phyloP scores from a whole-genome alignment of 1,140 invertebrate genomes.

The Scaptomyza montana region DNA sequence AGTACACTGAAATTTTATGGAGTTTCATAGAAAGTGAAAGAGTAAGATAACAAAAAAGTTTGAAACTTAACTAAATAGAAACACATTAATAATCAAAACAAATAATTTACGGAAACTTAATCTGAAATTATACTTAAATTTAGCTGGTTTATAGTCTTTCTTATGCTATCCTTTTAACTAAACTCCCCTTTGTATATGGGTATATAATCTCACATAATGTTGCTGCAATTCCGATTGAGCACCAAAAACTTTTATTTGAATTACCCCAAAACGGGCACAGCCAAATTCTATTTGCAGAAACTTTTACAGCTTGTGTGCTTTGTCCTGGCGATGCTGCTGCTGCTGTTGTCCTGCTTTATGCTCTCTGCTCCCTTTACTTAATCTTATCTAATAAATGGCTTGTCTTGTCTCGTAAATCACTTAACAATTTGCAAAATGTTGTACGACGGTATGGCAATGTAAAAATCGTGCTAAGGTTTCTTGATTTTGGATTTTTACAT shows the following conservation, averaged over 20 bases:
- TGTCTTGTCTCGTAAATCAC: conserved; percentile 84
- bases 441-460: conserved; percentile 51
- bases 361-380: conserved; percentile 75
- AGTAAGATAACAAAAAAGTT: background rate
- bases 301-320: conserved; percentile 30
- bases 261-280: conserved; percentile 20
- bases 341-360: conserved; percentile 30
- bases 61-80: background rate
- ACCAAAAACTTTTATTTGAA: conserved; percentile 58
- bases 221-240: conserved; percentile 67
- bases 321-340: conserved; percentile 5
- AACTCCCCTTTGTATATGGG: conserved; percentile 16
- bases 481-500: conserved; percentile 73
- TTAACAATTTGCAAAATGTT: conserved; percentile 81
- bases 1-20: background rate
- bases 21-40: background rate
- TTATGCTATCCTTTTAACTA: too few species aligned
- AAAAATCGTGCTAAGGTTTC: conserved; percentile 73
- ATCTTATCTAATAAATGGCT: conserved; percentile 83
- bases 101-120: too few species aligned
- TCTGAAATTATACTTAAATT: too few species aligned
- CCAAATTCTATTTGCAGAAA: conserved; percentile 38
- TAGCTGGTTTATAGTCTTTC: too few species aligned
- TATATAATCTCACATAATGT: conserved; percentile 72
- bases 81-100: too few species aligned